These are phyloP conservation scores for Drosophila pseudoobscura DNA, from an alignment of 1,140 invertebrate genomes.

Conservation along the genomic window DNA sequence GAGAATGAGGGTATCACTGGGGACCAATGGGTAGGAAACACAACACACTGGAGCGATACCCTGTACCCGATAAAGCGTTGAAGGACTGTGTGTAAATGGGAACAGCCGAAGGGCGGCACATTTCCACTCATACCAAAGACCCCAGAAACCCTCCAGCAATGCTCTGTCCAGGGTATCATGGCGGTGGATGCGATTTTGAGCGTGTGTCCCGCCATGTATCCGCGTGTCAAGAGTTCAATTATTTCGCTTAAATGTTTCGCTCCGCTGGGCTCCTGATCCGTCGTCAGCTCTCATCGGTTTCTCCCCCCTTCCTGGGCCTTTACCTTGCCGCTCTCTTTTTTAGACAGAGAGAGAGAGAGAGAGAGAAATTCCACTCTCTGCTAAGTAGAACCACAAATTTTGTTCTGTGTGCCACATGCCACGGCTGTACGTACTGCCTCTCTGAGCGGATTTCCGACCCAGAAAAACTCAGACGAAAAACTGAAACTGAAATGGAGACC, in stretches of 20 bases:
- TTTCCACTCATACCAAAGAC: no score
- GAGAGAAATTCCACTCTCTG: background rate
- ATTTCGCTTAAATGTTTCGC: slow-evolving; percentile 1
- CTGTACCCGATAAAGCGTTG: no score
- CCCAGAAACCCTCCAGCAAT: no score
- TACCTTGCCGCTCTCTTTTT: background rate
- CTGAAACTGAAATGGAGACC: slow-evolving; percentile 12
- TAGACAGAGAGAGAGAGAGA: background rate
- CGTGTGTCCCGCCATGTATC: slow-evolving; percentile 4
- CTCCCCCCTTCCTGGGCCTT: background rate
- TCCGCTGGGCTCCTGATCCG: background rate
- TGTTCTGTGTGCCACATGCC: slow-evolving; percentile 3
- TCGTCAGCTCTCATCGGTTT: background rate
- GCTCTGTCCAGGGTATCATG: background rate
- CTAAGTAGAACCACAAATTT: slow-evolving; percentile 35
- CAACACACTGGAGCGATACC: no score
- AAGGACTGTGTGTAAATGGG: no score
- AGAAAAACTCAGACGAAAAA: slow-evolving; percentile 10
- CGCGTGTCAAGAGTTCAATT: slow-evolving; percentile 38
- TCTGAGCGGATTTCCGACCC: slow-evolving; percentile 50
- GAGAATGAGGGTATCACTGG: no score
- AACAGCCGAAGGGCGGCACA: no score
- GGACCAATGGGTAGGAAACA: no score
- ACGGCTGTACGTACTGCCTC: slow-evolving; percentile 11
- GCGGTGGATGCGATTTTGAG: slow-evolving; percentile 12